phyloP scores from a whole-genome alignment of 2,113 vertebrate genomes.

The Anser cygnoides region DNA sequence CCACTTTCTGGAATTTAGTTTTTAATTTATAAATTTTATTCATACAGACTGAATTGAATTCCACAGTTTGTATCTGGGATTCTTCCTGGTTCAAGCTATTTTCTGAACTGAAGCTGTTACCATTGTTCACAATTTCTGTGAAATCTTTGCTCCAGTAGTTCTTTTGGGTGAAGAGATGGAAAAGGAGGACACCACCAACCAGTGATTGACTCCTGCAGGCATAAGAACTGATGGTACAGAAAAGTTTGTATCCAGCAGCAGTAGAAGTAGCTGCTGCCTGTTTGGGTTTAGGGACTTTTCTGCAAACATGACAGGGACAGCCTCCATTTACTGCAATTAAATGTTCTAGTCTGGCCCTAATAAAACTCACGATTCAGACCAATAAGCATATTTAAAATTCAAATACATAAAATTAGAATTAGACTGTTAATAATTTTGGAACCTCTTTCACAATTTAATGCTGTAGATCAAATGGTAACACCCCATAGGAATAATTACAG shows the following conservation, averaged over 20 bases:
- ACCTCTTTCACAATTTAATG: constrained; percentile 6
- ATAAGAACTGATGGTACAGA: neutral
- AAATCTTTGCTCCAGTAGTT: neutral
- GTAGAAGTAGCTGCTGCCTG: neutral
- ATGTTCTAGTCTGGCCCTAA: neutral
- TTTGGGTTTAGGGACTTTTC: neutral
- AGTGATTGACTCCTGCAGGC: neutral
- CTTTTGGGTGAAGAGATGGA: neutral
- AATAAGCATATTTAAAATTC: constrained; percentile 52
- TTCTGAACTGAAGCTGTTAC: neutral
- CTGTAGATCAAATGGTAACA: constrained; percentile 1
- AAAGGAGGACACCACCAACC: neutral
- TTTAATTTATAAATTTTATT: neutral
- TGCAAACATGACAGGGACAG: neutral
- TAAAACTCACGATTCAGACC: constrained; percentile 44
- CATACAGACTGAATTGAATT: neutral
- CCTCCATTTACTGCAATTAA: constrained; percentile 19
- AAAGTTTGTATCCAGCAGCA: neutral
- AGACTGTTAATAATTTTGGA: constrained; percentile 39
- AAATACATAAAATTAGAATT: constrained; percentile 39
- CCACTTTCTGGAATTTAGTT: neutral
- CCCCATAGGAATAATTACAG: neutral
- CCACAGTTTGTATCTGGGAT: neutral
- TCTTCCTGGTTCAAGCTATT: neutral
- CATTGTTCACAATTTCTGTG: neutral